phyloP scores from a whole-genome alignment of 1,140 invertebrate species.

The Pachyrhynchus sulphureomaculatus region DNA sequence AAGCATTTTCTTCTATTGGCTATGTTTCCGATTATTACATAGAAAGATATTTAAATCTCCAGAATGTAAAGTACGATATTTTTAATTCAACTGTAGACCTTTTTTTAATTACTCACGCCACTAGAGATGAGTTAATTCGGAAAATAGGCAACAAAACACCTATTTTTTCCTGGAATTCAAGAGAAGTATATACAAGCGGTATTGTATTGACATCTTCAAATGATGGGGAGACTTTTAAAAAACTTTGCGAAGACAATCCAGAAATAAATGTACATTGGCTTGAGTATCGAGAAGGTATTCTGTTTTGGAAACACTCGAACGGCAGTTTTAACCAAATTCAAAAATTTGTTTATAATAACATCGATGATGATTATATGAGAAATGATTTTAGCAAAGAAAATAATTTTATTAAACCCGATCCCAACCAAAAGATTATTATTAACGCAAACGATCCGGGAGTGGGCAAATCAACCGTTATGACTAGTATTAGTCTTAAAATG shows the following conservation, averaged over 20 bases:
- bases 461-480: background rate
- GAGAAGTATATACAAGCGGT: too few species aligned
- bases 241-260: too few species aligned
- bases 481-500: background rate
- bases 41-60: background rate
- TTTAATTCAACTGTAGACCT: background rate
- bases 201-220: too few species aligned
- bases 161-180: too few species aligned
- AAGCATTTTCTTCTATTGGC: background rate
- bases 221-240: too few species aligned
- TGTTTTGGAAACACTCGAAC: background rate
- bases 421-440: background rate
- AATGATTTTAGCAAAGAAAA: background rate
- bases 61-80: background rate
- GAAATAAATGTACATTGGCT: too few species aligned
- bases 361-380: background rate
- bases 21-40: background rate
- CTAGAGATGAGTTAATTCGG: background rate
- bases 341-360: background rate
- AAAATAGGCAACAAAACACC: too few species aligned
- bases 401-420: background rate
- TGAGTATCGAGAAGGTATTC: too few species aligned
- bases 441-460: background rate
- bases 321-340: background rate
- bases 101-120: background rate